Base-by-base conservation (phyloP, 2,888 invertebrate genomes). In the Malthinus seriepunctatus region DNA sequence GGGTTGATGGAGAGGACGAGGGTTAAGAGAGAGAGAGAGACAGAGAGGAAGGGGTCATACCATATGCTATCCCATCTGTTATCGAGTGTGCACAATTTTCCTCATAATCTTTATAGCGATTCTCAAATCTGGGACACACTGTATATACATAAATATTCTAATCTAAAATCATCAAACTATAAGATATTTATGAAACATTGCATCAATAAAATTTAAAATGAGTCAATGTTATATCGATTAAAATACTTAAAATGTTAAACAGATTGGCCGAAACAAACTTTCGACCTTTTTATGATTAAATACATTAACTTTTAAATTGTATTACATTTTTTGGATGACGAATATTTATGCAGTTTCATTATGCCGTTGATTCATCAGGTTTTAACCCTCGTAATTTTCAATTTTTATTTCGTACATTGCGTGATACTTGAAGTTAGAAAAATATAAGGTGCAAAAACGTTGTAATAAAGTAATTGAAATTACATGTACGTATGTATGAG, bases 201-300 rank as follows among this genome's bases (percentile, higher is more conserved):
- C 52, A 54, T 51, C 51, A 61, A 57, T 53, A 60, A 60, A 51
- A 47, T 34, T 51, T 49, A 51, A 56, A 10, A 61, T 61, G 61
- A 61, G 53, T 61, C 61, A 61, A 61, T 61, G 61, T 61, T 61
- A 61, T 53, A 61, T 61, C 56, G 61, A 61, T 61, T 61, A 61
- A 56, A 61, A 57, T 34, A 53, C 31, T 61, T 56, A 53, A 61
- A 51, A 61, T 57, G 61, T 61, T 47, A 61, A 60, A 15, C 57
- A 44, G 56, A 55, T 44, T 45, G 49, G 51, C 39, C 15, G 55
- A 51, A 54, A 55, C 59, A 53, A 46, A 50, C 49, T 50, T 45
- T 8, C 49, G 37, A 58, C 58, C 53, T 46, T 49, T 58, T 9
- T 5, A 23, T 23, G 23, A 23, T 23, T 23, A 23, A 23, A 23